Conservation (phyloP, 2,113 vertebrate genomes). For the Anarrhichthys ocellatus region DNA sequence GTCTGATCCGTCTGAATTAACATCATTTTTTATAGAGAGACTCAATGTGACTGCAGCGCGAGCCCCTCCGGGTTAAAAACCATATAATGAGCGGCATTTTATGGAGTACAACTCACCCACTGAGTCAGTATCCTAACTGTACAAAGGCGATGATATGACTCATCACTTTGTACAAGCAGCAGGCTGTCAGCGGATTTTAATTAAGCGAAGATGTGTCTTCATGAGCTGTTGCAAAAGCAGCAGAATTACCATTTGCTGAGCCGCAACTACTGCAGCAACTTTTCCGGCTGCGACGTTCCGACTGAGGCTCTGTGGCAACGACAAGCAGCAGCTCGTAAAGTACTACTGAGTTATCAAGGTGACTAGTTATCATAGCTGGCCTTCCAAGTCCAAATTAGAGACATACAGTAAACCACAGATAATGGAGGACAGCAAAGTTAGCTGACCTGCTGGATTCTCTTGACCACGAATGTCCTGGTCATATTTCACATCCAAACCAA, state of each 20-base stretch:
- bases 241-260: neutral
- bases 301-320: neutral
- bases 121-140: conserved; percentile 1
- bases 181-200: conserved; percentile 10
- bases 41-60: neutral
- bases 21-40: neutral
- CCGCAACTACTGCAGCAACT: neutral
- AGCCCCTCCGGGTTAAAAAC: neutral
- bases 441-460: neutral
- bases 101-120: conserved; percentile 6
- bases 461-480: neutral
- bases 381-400: conserved; percentile 34
- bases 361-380: conserved; percentile 17
- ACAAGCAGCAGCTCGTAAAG: conserved; percentile 1
- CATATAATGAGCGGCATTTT: neutral
- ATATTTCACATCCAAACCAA: neutral
- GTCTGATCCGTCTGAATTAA: neutral
- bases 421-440: neutral
- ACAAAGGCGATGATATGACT: conserved; percentile 34
- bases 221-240: neutral
- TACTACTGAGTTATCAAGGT: neutral
- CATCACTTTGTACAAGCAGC: conserved; percentile 8
- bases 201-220: conserved; percentile 15
- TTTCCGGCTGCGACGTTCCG: neutral
- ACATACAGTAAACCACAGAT: neutral